Evolutionary conservation across 2,113 vertebrate genomes (phyloP), one percentile per base, ranked within the genome.

Genomic region (Eira barbara): DNA sequence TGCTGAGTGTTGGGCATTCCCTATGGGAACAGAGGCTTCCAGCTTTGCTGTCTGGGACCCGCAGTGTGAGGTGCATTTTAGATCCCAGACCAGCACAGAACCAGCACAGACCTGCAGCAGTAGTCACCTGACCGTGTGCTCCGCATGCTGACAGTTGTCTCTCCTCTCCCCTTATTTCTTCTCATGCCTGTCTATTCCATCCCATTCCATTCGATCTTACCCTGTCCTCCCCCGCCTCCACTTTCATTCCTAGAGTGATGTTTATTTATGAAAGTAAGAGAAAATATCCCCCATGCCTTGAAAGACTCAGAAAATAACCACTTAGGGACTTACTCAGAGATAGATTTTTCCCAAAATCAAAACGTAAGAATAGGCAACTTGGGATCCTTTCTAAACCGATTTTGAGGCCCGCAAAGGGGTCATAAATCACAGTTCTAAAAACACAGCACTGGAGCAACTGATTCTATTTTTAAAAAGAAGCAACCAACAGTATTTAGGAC

Each of bases 311-410:
- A 90, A 93, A 89, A 92, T 29, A 79, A 83, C 57, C 36, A 91
- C 59, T 93, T 65, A 96, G 94, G 61, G 57, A 74, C 39, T 65
- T 87, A 63, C 57, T 78, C 55, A 65, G 76, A 92, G 57, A 95
- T 9, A 89, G 59, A 95, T 91, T 81, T 94, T 73, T 39, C 67
- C 59, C 55, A 11, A 93, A 97, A 93, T 94, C 52, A 93, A 94
- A 97, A 97, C 45, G 61, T 95, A 94, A 97, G 63, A 69, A 82
- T 78, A n/a, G 47, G 81, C 42, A 76, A 91, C 80, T n/a, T 91
- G 86, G 55, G 71, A 81, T 92, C 83, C 69, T 71, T 89, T 94
- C 80, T 88, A 94, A 96, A 79, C 69, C 73, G 67, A 90, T 94
- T 94, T 96, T 14, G 89, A 97, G 87, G 82, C 31, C 73, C 83